Conservation (phyloP, 64 coral and sea anemone genomes). For the Montipora cactus region DNA sequence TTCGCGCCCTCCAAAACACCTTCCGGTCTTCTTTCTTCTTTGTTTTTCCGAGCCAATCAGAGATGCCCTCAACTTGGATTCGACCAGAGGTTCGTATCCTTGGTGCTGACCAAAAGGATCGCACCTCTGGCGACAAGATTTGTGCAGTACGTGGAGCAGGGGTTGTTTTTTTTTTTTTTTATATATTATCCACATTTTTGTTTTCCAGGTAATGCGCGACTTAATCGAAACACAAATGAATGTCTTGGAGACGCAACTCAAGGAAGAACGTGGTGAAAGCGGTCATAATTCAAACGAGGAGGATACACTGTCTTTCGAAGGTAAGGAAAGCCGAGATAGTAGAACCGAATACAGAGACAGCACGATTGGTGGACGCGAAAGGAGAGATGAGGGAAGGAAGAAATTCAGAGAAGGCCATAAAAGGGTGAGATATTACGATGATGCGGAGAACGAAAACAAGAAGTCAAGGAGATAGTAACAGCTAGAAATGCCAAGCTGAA, state of each 20-base stretch:
- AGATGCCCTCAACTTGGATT: too few relatives aligned
- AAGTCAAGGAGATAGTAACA: not conserved
- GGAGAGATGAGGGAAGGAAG: constrained; percentile 31
- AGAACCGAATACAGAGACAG: constrained; percentile 8
- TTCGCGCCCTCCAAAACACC: too few relatives aligned
- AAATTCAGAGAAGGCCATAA: constrained; percentile 32
- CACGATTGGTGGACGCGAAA: constrained; percentile 6
- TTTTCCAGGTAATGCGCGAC: constrained; percentile 87
- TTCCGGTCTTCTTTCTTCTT: too few relatives aligned
- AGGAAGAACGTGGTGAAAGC: not conserved
- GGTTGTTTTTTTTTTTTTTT: not conserved
- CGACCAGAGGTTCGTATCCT: too few relatives aligned
- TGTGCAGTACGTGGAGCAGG: too few relatives aligned
- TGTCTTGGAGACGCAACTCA: constrained; percentile 17
- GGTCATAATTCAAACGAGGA: not conserved
- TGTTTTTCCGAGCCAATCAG: too few relatives aligned
- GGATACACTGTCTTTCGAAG: not conserved
- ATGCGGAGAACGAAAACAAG: constrained; percentile 8
- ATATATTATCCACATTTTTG: not conserved
- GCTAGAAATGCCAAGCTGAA: not conserved
- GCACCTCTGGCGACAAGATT: too few relatives aligned
- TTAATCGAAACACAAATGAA: constrained; percentile 95
- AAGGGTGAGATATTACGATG: constrained; percentile 33
- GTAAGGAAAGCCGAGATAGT: constrained; percentile 12
- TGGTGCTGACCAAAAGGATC: too few relatives aligned